Conservation (phyloP, 2,797 vertebrate genomes). For the Somateria mollissima region DNA sequence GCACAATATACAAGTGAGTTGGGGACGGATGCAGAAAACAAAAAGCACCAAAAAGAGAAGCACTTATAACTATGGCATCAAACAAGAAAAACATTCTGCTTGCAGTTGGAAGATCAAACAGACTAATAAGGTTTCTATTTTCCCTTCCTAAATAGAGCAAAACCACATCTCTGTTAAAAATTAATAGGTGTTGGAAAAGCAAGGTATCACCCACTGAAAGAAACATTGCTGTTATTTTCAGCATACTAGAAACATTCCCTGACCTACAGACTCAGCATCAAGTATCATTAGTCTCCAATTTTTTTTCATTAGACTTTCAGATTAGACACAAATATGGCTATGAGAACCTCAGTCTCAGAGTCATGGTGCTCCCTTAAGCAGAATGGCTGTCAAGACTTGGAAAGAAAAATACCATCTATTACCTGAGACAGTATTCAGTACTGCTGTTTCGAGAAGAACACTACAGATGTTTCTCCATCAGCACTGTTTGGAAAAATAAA, state of each 20-base stretch:
- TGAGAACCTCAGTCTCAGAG: not conserved
- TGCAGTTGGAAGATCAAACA: rapidly evolving
- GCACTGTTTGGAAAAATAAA: no score
- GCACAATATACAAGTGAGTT: not conserved
- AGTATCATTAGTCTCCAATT: not conserved
- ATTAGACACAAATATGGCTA: not conserved
- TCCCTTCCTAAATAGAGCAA: not conserved
- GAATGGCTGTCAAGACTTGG: not conserved
- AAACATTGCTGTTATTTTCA: not conserved
- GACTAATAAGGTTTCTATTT: not conserved
- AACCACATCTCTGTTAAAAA: not conserved
- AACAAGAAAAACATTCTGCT: not conserved
- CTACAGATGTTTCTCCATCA: not conserved
- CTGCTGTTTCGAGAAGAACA: not conserved
- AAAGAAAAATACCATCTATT: not conserved
- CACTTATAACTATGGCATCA: not conserved
- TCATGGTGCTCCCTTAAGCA: not conserved
- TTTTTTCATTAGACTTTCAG: not conserved
- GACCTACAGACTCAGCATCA: not conserved
- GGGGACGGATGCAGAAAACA: not conserved
- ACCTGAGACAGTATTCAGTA: not conserved
- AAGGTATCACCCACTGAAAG: not conserved
- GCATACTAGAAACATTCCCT: not conserved
- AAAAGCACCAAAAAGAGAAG: not conserved
- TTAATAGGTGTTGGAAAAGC: not conserved